A percentile compares a stretch with the other conserved stretches of the same genome.
These are phyloP conservation scores for Brotula barbata DNA, from an alignment of 2,797 vertebrate species.

Conservation along the genomic window DNA sequence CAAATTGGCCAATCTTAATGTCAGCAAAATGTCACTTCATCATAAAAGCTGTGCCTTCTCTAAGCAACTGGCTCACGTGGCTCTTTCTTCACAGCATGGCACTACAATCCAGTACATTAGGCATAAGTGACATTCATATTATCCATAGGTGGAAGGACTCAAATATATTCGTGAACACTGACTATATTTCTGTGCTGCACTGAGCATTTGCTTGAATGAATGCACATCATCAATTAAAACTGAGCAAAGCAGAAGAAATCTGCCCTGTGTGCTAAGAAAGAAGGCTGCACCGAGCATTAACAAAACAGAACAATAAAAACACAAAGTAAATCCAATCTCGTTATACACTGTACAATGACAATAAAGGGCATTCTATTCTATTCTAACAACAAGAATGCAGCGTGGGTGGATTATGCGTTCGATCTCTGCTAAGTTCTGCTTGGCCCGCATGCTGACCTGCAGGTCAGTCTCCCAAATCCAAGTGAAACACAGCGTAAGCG, in stretches of 20 bases:
- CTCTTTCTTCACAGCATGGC: slow-evolving; percentile 78
- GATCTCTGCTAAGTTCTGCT: no score
- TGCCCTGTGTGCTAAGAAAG: slow-evolving; percentile 1
- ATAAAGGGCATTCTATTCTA: no score
- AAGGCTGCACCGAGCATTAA: slow-evolving; percentile 19
- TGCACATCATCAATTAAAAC: slow-evolving; percentile 15
- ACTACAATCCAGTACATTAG: slow-evolving; percentile 79
- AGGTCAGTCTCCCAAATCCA: slow-evolving; percentile 85
- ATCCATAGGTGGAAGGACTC: slow-evolving; percentile 65
- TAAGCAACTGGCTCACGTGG: slow-evolving; percentile 66
- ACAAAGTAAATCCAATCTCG: no score
- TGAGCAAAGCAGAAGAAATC: slow-evolving; percentile 26
- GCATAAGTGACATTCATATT: slow-evolving; percentile 78
- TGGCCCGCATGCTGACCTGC: slow-evolving; percentile 92
- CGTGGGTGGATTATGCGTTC: no score
- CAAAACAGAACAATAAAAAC: no score
- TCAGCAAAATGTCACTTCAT: slow-evolving; percentile 86
- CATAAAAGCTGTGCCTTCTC: slow-evolving; percentile 80
- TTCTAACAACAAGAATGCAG: no score
- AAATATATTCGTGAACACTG: slow-evolving; percentile 57
- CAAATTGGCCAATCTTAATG: slow-evolving; percentile 87
- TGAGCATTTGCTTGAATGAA: slow-evolving; percentile 15
- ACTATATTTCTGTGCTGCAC: slow-evolving; percentile 26
- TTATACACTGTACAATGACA: no score
- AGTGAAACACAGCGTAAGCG: no score